Conservation (phyloP, 2,797 vertebrate species). For the Danio kyathit region DNA sequence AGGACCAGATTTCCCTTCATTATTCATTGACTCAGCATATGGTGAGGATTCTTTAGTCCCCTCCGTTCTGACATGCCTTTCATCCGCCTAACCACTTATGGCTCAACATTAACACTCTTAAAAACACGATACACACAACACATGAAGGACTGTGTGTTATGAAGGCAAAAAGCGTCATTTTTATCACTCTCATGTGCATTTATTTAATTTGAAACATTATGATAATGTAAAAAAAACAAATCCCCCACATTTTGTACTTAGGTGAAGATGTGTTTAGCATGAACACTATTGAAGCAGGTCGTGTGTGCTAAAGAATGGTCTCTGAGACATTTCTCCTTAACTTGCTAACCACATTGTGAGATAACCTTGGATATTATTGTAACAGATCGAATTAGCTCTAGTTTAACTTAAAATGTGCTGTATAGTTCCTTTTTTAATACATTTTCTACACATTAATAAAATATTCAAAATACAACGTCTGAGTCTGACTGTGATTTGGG, state of each 20-base stretch:
- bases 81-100: constrained; percentile 17
- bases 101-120: constrained; percentile 30
- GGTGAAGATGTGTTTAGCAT: constrained; percentile 72
- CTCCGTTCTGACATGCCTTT: constrained; percentile 9
- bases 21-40: constrained; percentile 55
- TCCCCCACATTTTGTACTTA: constrained; percentile 20
- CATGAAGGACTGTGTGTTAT: neutral
- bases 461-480: constrained; percentile 83
- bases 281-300: constrained; percentile 59
- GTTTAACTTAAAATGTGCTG: constrained; percentile 96
- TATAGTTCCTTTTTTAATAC: constrained; percentile 99
- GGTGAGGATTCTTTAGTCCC: constrained; percentile 27
- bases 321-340: constrained; percentile 59
- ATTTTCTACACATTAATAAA: constrained; percentile 99
- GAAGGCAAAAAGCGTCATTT: neutral
- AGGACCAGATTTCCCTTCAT: constrained; percentile 46
- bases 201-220: neutral
- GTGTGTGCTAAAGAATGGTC: constrained; percentile 67
- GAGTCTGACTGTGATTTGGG: constrained; percentile 37
- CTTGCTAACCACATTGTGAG: constrained; percentile 72
- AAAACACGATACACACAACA: constrained; percentile 17
- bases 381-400: constrained; percentile 87
- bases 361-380: constrained; percentile 77
- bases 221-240: constrained; percentile 33
- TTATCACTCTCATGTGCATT: constrained; percentile 13